Base-by-base conservation (phyloP, 2,113 vertebrate genomes). In the Lutjanus erythropterus region DNA sequence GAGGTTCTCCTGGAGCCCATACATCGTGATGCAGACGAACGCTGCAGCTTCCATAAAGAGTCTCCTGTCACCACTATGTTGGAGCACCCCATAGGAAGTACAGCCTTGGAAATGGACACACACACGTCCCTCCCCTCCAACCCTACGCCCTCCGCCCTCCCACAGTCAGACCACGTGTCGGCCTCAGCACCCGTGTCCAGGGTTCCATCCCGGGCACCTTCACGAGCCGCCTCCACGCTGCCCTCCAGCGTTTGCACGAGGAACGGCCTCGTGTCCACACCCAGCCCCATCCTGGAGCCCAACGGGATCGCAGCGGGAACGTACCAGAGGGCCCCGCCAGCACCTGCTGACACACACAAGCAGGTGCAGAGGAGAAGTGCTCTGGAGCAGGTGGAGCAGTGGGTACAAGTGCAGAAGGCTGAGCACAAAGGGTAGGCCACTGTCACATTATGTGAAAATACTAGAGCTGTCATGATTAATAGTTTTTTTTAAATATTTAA, bases 311-410 rank as follows among this genome's bases (percentile, higher is more conserved):
- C 82, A 1, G 94, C 84, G 3, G 86, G 86, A 86, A 94, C 94
- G 0, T 96, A 96, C 92, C 96, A 95, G 88, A 94, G 95, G 80
- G 94, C 88, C 9, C 90, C 95, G 65, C 88, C 91, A 44, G 92
- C 93, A 31, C 76, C 92, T 73, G 15, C 50, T 44, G 93, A 93
- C 71, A 46, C 87, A 2, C 94, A 96, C 73, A 94, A 95, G 81
- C 94, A 96, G 49, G 92, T 90, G 88, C 96, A 97, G 84, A 95
- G 96, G 88, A 96, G 94, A 78, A 97, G 91, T 74, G 85, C 93
- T 61, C 91, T 98, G 95, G 95, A 96, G 81, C 96, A 98, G 68
- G 96, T 97, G 94, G 97, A 99, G 75, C 95, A 96, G 65, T 99
- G 97, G 97, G 95, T 97, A 8, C 96, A 98, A 89, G 93, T 95